A percentile compares a stretch with the other conserved stretches of the same genome.
Conservation (phyloP, 2,113 vertebrate genomes). For the Canis aureus region DNA sequence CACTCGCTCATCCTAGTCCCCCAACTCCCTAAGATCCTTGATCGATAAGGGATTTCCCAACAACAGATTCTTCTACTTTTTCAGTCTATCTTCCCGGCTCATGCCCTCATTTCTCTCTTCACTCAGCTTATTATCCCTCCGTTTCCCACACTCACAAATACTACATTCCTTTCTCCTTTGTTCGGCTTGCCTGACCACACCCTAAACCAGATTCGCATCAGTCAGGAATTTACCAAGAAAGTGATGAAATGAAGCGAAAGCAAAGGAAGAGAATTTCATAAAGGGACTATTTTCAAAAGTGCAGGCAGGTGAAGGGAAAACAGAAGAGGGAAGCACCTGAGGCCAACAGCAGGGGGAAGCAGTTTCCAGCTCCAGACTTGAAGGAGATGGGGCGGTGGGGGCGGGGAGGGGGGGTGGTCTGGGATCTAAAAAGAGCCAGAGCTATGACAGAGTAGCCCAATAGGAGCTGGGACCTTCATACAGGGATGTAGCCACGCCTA, state of each 20-base stretch:
- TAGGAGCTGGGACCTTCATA: background rate
- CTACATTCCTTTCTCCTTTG: background rate
- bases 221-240: background rate
- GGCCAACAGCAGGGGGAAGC: background rate
- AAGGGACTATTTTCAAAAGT: background rate
- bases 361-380: background rate
- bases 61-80: background rate
- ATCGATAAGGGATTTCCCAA: background rate
- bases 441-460: background rate
- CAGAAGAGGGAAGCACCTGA: background rate
- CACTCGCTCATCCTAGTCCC: background rate
- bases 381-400: background rate
- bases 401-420: background rate
- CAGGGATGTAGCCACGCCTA: accelerated
- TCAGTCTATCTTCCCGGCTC: background rate
- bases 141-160: background rate
- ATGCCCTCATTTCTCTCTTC: background rate
- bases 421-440: background rate
- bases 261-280: background rate
- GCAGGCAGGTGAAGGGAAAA: background rate
- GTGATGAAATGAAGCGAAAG: background rate
- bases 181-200: background rate
- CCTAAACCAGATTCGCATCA: background rate
- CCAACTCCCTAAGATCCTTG: background rate
- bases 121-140: background rate